Percentiles rank a stretch among this genome's conserved stretches.
These are phyloP conservation scores for Ploceus nigricollis DNA, from an alignment of 2,113 vertebrate genomes.

Conservation along the genomic window DNA sequence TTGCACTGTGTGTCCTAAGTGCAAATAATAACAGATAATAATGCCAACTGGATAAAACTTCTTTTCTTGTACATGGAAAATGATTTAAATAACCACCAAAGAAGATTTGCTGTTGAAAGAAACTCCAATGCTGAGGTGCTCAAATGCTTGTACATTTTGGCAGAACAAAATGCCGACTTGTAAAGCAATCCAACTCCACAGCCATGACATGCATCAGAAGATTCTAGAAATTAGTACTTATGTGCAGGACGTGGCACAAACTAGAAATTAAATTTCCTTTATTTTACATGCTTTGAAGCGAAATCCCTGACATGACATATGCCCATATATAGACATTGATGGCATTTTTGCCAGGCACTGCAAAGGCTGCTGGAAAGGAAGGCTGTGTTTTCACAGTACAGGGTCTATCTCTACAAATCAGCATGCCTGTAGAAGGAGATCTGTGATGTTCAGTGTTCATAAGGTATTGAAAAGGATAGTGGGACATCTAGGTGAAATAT, in stretches of 20 bases:
- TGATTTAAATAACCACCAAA: background rate
- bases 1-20: background rate
- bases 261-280: background rate
- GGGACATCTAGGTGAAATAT: background rate
- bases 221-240: background rate
- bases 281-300: background rate
- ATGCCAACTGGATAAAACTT: background rate
- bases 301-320: background rate
- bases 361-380: background rate
- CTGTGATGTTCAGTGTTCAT: background rate
- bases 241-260: background rate
- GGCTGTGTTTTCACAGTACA: background rate
- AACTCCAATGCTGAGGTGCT: background rate
- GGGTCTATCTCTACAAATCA: background rate
- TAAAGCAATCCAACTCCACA: background rate
- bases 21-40: background rate
- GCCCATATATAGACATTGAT: background rate
- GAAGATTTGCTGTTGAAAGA: background rate
- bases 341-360: background rate
- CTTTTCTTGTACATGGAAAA: background rate
- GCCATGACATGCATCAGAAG: background rate
- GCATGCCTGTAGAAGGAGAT: background rate
- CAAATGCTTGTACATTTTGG: background rate
- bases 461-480: background rate
- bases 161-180: background rate